Evolutionary conservation across 2,797 vertebrate genomes (phyloP), one percentile per base, ranked within the genome.

Genomic region (Selene dorsalis): DNA sequence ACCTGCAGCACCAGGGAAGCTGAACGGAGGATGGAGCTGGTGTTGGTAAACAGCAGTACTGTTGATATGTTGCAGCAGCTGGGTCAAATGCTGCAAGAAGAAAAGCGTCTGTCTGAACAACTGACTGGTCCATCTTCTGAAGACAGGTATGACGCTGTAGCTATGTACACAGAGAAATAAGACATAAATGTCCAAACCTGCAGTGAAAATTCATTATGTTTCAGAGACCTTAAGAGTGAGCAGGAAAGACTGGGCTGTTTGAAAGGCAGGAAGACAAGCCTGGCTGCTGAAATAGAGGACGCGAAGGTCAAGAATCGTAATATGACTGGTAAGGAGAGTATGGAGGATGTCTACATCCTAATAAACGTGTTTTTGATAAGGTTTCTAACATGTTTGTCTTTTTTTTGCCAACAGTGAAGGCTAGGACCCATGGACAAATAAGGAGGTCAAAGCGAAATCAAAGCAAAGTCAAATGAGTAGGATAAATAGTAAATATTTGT

Each of bases 1-100:
- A n/a, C 56, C 53, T 52, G 32, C 70, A 95, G 94, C 32, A 68
- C 6, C 9, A 79, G 38, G 38, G 89, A 93, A 81, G 75, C 41
- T 47, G 74, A 88, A 32, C 77, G 9, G 24, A 87, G 87, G 65
- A 38, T 53, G 43, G 65, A 83, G 28, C 20, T 93, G 70, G 47
- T 87, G 53, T 71, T 80, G 43, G 77, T 52, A n/a, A 69, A 79
- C 3, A 70, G 55, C 8, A 77, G 61, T 48, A 66, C 89, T 3
- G 75, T 83, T 45, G 48, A 85, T 61, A 11, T 58, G 12, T 57
- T 94, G 59, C 79, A 86, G 38, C 68, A 91, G 22, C 75, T 93
- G 52, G 89, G 87, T 22, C 5, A 35, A 24, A 56, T 90, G 20
- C 77, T 87, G 75, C 78, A 84, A 68, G 35, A 88, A 48, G 87